A percentile compares a stretch with the other conserved stretches of the same genome.
These are phyloP conservation scores for Myopa tessellatipennis DNA, from an alignment of 2,888 invertebrate species.

Conservation along the genomic window DNA sequence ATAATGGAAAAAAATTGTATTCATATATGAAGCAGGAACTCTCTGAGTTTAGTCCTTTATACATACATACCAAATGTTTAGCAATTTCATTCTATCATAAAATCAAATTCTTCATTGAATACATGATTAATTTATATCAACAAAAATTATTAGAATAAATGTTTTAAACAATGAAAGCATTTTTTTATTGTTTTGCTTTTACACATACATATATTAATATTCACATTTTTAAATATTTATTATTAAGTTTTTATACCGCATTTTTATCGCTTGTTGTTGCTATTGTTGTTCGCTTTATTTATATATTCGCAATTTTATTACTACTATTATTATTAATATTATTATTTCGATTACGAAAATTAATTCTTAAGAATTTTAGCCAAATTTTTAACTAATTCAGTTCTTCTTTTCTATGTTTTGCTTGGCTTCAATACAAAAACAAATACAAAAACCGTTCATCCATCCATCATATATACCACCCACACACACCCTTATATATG, in stretches of 20 bases:
- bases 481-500: neutral
- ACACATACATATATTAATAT: too few relatives aligned
- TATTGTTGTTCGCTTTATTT: constrained; percentile 2
- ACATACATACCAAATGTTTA: too few relatives aligned
- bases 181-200: too few relatives aligned
- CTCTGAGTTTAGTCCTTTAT: too few relatives aligned
- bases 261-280: constrained; percentile 19
- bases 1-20: too few relatives aligned
- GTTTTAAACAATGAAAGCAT: too few relatives aligned
- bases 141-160: too few relatives aligned
- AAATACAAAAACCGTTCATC: neutral
- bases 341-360: constrained; percentile 7
- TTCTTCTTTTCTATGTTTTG: constrained; percentile 65
- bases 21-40: too few relatives aligned
- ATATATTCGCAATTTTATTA: constrained; percentile 38
- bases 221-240: neutral
- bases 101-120: too few relatives aligned
- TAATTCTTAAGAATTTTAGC: constrained; percentile 46
- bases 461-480: constrained; percentile 5
- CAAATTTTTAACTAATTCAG: constrained; percentile 62
- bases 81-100: too few relatives aligned
- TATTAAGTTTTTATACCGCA: neutral
- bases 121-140: too few relatives aligned
- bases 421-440: constrained; percentile 56
- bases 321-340: constrained; percentile 31